Percentiles rank a stretch among this genome's conserved stretches.
phyloP scores from a whole-genome alignment of 2,113 vertebrate species.

The Eclectus roratus region DNA sequence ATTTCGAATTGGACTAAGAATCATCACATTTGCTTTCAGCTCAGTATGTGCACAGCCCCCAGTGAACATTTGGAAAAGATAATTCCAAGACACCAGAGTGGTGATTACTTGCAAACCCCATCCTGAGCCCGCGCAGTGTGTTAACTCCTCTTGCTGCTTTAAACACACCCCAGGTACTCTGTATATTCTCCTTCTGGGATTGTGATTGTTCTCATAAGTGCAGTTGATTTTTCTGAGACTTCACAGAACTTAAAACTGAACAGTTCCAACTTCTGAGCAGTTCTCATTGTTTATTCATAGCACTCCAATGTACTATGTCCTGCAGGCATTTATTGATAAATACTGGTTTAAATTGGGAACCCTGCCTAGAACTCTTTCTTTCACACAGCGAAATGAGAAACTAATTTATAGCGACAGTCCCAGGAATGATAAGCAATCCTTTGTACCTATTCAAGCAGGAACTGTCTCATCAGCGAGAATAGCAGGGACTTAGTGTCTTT shows the following conservation, averaged over 20 bases:
- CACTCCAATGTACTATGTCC: not conserved
- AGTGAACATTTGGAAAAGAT: slow-evolving; percentile 45
- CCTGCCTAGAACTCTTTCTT: not conserved
- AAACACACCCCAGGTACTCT: not conserved
- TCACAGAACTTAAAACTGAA: slow-evolving; percentile 21
- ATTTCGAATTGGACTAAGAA: slow-evolving; percentile 1
- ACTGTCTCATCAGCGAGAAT: not conserved
- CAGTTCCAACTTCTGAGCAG: slow-evolving; percentile 7
- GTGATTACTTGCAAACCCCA: slow-evolving; percentile 40
- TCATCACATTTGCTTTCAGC: slow-evolving; percentile 44
- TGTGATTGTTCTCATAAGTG: not conserved
- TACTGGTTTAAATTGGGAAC: slow-evolving; percentile 32
- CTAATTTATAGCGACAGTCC: not conserved
- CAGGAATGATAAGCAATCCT: not conserved
- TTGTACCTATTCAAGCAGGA: not conserved
- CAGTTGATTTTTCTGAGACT: not conserved
- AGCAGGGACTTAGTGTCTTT: not conserved
- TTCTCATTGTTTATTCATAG: slow-evolving; percentile 37
- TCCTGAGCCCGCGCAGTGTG: not conserved
- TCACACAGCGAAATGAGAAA: not conserved
- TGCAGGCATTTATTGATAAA: slow-evolving; percentile 58
- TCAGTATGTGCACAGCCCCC: slow-evolving; percentile 11
- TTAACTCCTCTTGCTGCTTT: slow-evolving; percentile 35
- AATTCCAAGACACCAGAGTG: not conserved
- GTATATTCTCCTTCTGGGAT: not conserved